A percentile compares a stretch with the other conserved stretches of the same genome.
Evolutionary conservation across 2,797 vertebrate species (phyloP).

Genomic region (Dipus sagitta): DNA sequence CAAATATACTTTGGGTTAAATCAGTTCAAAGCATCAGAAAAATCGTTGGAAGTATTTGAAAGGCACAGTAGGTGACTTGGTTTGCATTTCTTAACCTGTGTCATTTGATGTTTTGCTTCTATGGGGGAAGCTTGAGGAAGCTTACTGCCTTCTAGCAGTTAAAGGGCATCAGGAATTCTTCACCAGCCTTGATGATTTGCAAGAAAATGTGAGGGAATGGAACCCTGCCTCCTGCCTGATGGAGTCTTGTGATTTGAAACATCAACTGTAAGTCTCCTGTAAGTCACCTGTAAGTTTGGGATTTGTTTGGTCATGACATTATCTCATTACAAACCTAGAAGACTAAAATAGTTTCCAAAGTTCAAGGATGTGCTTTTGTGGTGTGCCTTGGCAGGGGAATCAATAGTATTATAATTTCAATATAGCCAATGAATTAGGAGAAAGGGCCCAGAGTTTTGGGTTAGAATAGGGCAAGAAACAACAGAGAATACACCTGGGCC

Average conservation of each 20-base stretch:
- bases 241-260: not conserved
- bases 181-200: conserved; percentile 25
- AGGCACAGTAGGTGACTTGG: conserved; percentile 40
- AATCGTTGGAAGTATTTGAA: conserved; percentile 72
- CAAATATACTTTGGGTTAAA: conserved; percentile 68
- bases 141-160: conserved; percentile 44
- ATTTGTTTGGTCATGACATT: not conserved
- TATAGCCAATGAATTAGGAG: not conserved
- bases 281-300: not conserved
- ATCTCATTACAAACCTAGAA: conserved; percentile 4
- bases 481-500: not conserved
- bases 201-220: conserved; percentile 28
- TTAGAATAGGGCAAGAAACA: not conserved
- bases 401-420: not conserved
- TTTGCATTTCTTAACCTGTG: conserved; percentile 72
- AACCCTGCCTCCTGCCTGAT: not conserved
- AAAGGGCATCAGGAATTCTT: conserved; percentile 22
- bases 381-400: not conserved
- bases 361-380: not conserved
- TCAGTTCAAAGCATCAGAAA: conserved; percentile 77
- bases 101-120: conserved; percentile 71
- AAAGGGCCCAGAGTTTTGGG: too few species aligned
- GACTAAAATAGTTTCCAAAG: not conserved
- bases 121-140: conserved; percentile 14
- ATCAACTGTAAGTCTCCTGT: not conserved